A percentile compares a stretch with the other conserved stretches of the same genome.
phyloP scores from a whole-genome alignment of 2,888 invertebrate genomes.

The Odontomyia ornata region DNA sequence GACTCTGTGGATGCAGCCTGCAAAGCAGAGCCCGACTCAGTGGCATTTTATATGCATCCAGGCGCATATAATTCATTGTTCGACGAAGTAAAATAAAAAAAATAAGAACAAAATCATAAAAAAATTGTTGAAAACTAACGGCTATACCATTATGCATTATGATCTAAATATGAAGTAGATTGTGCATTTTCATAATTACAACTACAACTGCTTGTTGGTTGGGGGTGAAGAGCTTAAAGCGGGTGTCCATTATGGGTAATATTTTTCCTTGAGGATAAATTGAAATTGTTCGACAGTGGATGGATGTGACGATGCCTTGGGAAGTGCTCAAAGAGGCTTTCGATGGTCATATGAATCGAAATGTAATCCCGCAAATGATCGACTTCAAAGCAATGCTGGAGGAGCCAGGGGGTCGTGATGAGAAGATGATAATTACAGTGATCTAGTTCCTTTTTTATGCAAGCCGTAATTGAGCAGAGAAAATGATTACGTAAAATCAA shows the following conservation, averaged over 20 bases:
- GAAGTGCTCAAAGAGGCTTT: slow-evolving; percentile 22
- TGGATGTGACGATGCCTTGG: slow-evolving; percentile 4
- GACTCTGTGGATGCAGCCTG: no score
- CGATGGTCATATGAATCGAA: neutral
- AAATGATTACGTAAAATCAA: no score
- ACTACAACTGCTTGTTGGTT: neutral
- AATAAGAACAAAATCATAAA: slow-evolving; percentile 20
- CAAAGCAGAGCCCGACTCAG: neutral
- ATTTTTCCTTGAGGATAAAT: slow-evolving; percentile 31
- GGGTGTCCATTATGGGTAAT: slow-evolving; percentile 8
- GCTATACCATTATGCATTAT: slow-evolving; percentile 25
- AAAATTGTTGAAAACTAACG: slow-evolving; percentile 14
- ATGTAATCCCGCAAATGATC: neutral
- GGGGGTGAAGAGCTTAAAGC: no score
- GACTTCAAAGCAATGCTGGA: slow-evolving; percentile 10
- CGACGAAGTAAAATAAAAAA: slow-evolving; percentile 32
- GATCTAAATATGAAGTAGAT: slow-evolving; percentile 42
- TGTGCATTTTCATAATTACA: slow-evolving; percentile 42
- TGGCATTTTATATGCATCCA: slow-evolving; percentile 37
- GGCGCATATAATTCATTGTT: slow-evolving; percentile 39
- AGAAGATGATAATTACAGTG: slow-evolving; percentile 10
- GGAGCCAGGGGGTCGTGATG: neutral
- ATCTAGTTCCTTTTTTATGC: neutral
- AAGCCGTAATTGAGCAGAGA: neutral
- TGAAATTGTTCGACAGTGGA: slow-evolving; percentile 34